Evolutionary conservation across 2,888 invertebrate species (phyloP).

Genomic region (Pyrrhosoma nymphula): DNA sequence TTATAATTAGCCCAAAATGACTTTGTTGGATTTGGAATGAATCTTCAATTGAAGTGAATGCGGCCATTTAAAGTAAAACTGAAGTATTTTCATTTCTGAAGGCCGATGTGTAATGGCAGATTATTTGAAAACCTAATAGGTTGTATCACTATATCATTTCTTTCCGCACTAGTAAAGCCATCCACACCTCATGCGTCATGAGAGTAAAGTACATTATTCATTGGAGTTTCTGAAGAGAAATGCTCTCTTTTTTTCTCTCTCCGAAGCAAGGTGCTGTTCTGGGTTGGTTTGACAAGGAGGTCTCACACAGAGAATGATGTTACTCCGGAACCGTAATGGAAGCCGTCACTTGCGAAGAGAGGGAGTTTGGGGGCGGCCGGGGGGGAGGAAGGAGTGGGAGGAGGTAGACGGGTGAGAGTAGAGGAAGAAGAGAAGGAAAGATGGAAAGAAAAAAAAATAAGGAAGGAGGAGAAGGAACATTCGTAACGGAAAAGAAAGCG

Average conservation of each 20-base stretch:
- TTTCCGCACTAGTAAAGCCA: not conserved
- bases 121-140: no score
- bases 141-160: no score
- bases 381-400: not conserved
- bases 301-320: constrained; percentile 57
- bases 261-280: not conserved
- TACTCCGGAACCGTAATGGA: constrained; percentile 61
- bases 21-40: no score
- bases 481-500: constrained; percentile 58
- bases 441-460: not conserved
- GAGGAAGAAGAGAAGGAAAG: not conserved
- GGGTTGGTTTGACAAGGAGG: constrained; percentile 23
- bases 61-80: no score
- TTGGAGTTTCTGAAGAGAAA: not conserved
- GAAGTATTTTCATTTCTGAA: no score
- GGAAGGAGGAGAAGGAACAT: not conserved
- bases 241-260: not conserved
- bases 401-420: not conserved
- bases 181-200: not conserved
- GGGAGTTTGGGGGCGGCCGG: not conserved
- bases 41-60: no score
- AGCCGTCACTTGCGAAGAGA: constrained; percentile 57
- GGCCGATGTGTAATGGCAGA: no score
- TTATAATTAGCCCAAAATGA: no score
- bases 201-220: constrained; percentile 25